A percentile compares a stretch with the other conserved stretches of the same genome.
Evolutionary conservation across 2,113 vertebrate species (phyloP).

Genomic region (Lepisosteus oculatus): DNA sequence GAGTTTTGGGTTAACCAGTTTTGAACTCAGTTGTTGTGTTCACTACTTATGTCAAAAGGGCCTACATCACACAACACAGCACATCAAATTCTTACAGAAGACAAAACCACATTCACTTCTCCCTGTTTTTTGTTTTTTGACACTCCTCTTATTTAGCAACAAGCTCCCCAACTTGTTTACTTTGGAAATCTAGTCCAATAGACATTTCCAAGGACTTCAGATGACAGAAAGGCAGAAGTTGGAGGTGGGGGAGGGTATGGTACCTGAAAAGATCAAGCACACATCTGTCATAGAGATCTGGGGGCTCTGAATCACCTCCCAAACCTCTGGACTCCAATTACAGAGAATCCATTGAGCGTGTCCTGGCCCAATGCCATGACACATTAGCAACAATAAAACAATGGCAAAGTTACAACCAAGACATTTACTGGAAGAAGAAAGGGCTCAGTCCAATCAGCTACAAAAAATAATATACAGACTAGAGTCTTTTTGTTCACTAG

Average conservation of each 20-base stretch:
- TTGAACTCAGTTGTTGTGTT: no score
- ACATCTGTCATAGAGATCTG: constrained; percentile 58
- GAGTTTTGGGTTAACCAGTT: no score
- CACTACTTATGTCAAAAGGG: no score
- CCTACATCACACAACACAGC: neutral
- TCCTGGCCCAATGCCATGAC: constrained; percentile 57
- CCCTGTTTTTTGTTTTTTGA: neutral
- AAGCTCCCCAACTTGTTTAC: neutral
- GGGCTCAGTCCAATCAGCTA: no score
- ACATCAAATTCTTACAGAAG: neutral
- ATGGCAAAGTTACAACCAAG: neutral
- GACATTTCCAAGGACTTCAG: neutral
- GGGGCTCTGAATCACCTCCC: constrained; percentile 51
- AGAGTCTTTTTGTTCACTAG: no score
- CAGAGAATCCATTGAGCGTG: constrained; percentile 49
- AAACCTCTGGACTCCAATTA: constrained; percentile 76
- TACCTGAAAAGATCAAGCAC: constrained; percentile 63
- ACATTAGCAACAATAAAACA: constrained; percentile 40
- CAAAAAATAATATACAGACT: no score
- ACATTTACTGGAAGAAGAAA: no score
- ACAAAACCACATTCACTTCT: neutral
- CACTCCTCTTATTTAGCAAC: neutral
- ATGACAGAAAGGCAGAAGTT: neutral
- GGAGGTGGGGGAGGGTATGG: constrained; percentile 18
- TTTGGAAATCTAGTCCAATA: neutral